Evolutionary conservation across 1,140 invertebrate species (phyloP).

Genomic region (Drosophila setifemur): DNA sequence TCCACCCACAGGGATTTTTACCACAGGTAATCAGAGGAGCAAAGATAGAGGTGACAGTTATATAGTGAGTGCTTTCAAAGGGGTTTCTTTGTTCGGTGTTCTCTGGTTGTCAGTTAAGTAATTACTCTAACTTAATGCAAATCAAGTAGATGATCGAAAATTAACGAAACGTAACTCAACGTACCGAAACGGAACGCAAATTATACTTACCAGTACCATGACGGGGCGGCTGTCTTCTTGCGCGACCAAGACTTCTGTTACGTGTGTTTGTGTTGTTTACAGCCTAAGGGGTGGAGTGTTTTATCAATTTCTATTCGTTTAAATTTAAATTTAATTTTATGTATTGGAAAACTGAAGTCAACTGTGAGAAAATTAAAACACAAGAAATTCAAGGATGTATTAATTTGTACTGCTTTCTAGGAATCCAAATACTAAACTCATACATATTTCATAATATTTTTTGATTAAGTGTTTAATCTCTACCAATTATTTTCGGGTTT

Average conservation of each 20-base stretch:
- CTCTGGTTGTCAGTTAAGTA: conserved; percentile 10
- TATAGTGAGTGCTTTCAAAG: neutral
- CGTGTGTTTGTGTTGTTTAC: conserved; percentile 83
- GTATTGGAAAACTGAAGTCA: neutral
- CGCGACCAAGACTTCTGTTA: conserved; percentile 83
- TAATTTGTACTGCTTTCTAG: conserved; percentile 19
- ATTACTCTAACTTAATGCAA: conserved; percentile 6
- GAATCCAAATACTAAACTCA: conserved; percentile 6
- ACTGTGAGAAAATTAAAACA: conserved; percentile 3
- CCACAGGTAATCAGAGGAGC: neutral
- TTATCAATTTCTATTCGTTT: conserved; percentile 54
- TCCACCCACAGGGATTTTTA: neutral
- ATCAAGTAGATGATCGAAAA: too few species aligned
- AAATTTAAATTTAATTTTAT: conserved; percentile 24
- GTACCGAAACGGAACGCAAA: conserved; percentile 2
- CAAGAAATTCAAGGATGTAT: conserved; percentile 16
- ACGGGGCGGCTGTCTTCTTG: conserved; percentile 83
- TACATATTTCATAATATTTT: neutral
- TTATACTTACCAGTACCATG: conserved; percentile 82
- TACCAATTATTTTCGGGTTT: conserved; percentile 3
- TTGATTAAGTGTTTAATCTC: neutral
- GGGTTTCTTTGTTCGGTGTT: neutral
- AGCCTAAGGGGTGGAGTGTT: conserved; percentile 78
- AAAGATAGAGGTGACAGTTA: neutral
- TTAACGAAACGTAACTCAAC: too few species aligned